Conservation (phyloP, 2,797 vertebrate genomes). For the Morus bassanus region DNA sequence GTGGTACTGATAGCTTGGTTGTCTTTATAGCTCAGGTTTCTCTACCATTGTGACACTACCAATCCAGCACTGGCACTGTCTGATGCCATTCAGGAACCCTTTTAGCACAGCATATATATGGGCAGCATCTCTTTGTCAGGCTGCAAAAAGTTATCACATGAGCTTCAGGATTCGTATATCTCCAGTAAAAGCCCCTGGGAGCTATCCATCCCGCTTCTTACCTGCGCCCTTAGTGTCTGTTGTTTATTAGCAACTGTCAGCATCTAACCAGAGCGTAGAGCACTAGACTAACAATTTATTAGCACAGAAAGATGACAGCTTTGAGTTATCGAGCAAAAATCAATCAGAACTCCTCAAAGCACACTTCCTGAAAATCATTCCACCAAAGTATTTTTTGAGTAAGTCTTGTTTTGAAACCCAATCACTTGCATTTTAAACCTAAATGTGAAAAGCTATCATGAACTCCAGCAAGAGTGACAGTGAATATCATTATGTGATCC, state of each 20-base stretch:
- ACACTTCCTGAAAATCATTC: neutral
- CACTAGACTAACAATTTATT: neutral
- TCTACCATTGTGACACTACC: neutral
- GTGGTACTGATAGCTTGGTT: neutral
- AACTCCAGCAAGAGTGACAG: neutral
- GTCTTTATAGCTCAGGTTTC: neutral
- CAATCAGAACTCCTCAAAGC: neutral
- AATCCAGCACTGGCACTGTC: neutral
- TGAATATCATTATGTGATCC: accelerated
- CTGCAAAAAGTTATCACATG: neutral
- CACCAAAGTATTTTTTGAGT: neutral
- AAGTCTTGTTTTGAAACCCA: neutral
- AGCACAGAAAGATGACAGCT: neutral
- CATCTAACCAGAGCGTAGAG: neutral
- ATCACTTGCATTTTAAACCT: neutral
- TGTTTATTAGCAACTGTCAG: neutral
- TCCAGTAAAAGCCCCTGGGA: neutral
- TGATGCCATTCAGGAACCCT: neutral
- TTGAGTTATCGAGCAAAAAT: neutral
- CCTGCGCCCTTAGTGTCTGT: neutral
- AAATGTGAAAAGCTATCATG: neutral
- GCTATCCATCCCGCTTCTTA: neutral
- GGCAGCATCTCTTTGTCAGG: neutral
- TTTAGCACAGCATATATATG: neutral
- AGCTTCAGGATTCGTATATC: neutral